Evolutionary conservation across 2,888 invertebrate genomes (phyloP).

Genomic region (Norana najaformis): DNA sequence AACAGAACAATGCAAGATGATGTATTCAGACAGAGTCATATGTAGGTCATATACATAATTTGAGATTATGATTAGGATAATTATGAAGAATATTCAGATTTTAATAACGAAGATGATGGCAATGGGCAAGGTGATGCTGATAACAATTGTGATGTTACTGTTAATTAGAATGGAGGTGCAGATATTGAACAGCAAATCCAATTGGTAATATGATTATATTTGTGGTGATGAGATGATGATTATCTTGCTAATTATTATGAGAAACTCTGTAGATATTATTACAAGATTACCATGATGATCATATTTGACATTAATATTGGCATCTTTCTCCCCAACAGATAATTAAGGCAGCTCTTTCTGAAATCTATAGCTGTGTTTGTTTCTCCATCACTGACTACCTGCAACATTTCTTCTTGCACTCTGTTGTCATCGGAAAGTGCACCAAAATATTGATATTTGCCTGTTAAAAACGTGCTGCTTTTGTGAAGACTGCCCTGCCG

Average conservation of each 20-base stretch:
- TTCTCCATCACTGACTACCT: neutral
- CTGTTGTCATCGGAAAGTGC: neutral
- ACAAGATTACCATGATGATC: too few species aligned
- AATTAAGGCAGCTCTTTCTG: neutral
- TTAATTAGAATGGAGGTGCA: neutral
- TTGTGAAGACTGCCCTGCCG: neutral
- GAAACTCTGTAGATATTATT: neutral
- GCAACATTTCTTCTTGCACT: slow-evolving; percentile 9
- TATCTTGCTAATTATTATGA: neutral
- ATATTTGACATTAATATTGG: neutral
- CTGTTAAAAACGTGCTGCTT: neutral
- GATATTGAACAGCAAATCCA: neutral
- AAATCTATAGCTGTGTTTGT: slow-evolving; percentile 5
- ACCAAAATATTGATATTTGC: neutral
- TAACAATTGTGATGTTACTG: neutral
- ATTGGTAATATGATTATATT: neutral
- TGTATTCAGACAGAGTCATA: neutral
- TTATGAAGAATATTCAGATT: too few species aligned
- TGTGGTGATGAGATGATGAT: neutral
- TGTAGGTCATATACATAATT: neutral
- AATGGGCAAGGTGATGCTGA: neutral
- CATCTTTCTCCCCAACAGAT: neutral
- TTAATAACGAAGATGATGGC: neutral
- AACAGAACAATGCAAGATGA: neutral
- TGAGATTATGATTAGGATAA: neutral